Percentiles rank a stretch among this genome's conserved stretches.
Conservation (phyloP, 2,113 vertebrate genomes). For the Tachysurus vachellii region DNA sequence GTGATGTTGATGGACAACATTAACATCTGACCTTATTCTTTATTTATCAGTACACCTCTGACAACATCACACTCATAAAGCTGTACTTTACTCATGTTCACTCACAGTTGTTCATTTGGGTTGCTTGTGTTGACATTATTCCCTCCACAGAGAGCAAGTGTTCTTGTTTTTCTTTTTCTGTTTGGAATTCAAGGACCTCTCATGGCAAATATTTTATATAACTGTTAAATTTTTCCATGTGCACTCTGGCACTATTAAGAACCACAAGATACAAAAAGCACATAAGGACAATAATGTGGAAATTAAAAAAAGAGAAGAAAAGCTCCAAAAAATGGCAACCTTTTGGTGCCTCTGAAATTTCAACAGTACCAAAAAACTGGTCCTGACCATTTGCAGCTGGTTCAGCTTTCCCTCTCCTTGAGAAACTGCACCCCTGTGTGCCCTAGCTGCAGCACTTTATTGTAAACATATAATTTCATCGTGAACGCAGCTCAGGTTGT, state of each 20-base stretch:
- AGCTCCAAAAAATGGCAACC: constrained; percentile 63
- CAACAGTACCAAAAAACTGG: constrained; percentile 58
- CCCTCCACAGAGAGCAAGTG: constrained; percentile 26
- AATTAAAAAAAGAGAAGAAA: constrained; percentile 24
- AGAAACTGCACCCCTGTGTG: constrained; percentile 53
- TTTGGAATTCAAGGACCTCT: constrained; percentile 54
- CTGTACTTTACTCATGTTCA: constrained; percentile 17
- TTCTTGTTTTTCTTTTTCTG: constrained; percentile 34
- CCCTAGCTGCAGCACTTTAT: constrained; percentile 72
- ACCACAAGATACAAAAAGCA: constrained; percentile 26
- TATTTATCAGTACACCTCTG: not conserved
- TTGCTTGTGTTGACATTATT: constrained; percentile 45
- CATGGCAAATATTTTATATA: constrained; percentile 53
- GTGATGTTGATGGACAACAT: not conserved
- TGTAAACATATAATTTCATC: constrained; percentile 81
- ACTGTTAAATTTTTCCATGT: constrained; percentile 49
- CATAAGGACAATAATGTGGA: constrained; percentile 46
- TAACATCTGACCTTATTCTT: not conserved
- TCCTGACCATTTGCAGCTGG: constrained; percentile 61
- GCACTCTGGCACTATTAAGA: constrained; percentile 34
- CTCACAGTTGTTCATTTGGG: constrained; percentile 23
- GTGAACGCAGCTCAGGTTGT: constrained; percentile 76
- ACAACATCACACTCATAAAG: not conserved
- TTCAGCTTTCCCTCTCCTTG: constrained; percentile 43
- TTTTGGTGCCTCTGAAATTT: constrained; percentile 39